Conservation (phyloP, 1,140 invertebrate species). For the Zaprionus camerounensis region DNA sequence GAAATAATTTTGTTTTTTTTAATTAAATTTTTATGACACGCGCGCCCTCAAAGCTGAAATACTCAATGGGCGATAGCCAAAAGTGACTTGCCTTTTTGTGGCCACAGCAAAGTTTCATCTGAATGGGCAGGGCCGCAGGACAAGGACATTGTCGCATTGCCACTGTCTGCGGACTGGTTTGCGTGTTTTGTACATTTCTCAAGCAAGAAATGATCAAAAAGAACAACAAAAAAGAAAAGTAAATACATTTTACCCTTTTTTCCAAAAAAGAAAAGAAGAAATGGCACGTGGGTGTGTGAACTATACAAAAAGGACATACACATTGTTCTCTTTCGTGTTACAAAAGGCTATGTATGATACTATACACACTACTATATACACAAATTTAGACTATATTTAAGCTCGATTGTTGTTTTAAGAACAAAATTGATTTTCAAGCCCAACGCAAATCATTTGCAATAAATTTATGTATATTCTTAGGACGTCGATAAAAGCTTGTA, state of each 20-base stretch:
- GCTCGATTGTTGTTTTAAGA: background rate
- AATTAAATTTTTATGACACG: conserved; percentile 80
- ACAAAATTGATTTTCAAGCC: background rate
- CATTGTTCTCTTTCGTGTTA: conserved; percentile 31
- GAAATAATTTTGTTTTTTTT: conserved; percentile 69
- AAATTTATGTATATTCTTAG: background rate
- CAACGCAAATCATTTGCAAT: background rate
- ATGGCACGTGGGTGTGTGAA: conserved; percentile 57
- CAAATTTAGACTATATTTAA: background rate
- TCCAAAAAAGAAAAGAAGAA: conserved; percentile 26
- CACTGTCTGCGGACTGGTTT: conserved; percentile 56
- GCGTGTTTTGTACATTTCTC: conserved; percentile 65
- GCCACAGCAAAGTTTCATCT: conserved; percentile 25
- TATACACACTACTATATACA: background rate
- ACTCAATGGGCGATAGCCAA: conserved; percentile 30
- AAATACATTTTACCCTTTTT: conserved; percentile 77
- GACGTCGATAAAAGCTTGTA: background rate
- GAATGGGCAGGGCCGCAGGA: conserved; percentile 25
- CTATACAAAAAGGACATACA: conserved; percentile 55
- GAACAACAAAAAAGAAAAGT: conserved; percentile 34
- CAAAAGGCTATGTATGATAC: conserved; percentile 41
- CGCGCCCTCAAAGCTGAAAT: conserved; percentile 30
- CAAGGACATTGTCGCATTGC: conserved; percentile 19
- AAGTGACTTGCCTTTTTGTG: conserved; percentile 47
- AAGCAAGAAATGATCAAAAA: conserved; percentile 42